Conservation (phyloP, 2,113 vertebrate genomes). For the Anser brachyrhynchus region DNA sequence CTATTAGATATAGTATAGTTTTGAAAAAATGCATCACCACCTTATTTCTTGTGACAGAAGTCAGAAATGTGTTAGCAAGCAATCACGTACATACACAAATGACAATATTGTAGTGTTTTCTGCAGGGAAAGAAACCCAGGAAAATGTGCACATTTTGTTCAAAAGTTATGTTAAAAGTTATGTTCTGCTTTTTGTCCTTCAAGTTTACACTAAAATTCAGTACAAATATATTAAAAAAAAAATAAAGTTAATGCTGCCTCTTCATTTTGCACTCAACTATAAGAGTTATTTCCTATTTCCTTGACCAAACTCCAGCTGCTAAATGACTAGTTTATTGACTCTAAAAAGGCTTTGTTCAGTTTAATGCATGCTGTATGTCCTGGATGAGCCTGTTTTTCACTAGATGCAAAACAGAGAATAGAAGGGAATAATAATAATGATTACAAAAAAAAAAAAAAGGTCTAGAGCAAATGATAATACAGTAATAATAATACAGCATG, state of each 20-base stretch:
- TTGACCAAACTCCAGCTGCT: conserved; percentile 6
- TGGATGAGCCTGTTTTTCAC: conserved; percentile 29
- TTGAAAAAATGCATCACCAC: neutral
- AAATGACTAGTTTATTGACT: conserved; percentile 32
- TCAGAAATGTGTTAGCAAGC: neutral
- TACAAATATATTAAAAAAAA: neutral
- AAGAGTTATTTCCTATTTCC: neutral
- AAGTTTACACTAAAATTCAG: neutral
- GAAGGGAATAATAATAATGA: conserved; percentile 43
- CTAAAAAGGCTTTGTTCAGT: conserved; percentile 40
- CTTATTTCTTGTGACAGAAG: neutral
- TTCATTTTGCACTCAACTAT: neutral
- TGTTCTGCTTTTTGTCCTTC: neutral
- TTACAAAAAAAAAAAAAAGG: neutral
- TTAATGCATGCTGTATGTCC: neutral
- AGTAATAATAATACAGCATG: neutral
- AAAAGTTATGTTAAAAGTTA: neutral
- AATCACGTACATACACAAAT: neutral
- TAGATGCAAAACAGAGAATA: conserved; percentile 30
- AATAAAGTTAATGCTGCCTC: neutral
- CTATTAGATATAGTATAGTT: neutral
- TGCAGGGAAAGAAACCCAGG: neutral
- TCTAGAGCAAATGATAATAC: neutral
- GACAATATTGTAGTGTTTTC: neutral
- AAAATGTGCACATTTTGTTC: neutral